Conservation (phyloP, 2,888 invertebrate species). For the Malthinus seriepunctatus region DNA sequence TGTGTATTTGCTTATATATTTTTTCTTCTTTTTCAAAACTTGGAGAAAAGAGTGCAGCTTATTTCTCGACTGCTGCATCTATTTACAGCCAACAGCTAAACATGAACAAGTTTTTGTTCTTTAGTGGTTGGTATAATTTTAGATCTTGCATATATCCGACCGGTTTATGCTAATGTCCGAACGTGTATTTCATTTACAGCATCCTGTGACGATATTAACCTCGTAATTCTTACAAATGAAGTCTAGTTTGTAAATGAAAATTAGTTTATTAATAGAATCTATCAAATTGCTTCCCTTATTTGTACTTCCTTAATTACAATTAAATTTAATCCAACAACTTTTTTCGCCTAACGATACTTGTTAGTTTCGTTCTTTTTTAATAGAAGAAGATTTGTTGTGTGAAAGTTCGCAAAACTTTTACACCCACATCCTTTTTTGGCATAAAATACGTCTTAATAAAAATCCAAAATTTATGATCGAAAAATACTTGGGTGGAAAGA, state of each 20-base stretch:
- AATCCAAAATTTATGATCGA: too few species aligned
- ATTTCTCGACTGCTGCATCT: conserved; percentile 36
- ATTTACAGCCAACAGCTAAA: conserved; percentile 49
- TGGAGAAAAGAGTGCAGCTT: conserved; percentile 21
- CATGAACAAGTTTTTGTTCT: conserved; percentile 50
- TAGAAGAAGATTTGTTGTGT: too few species aligned
- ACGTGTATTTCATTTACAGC: conserved; percentile 49
- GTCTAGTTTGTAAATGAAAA: conserved; percentile 8
- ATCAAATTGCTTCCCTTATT: conserved; percentile 7
- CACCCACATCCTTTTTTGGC: too few species aligned
- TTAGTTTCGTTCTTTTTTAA: too few species aligned
- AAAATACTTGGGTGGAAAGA: too few species aligned
- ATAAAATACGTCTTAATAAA: too few species aligned
- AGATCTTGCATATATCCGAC: conserved; percentile 48
- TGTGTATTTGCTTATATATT: neutral
- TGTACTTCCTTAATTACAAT: neutral
- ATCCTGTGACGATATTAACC: conserved; percentile 36
- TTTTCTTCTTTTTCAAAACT: neutral
- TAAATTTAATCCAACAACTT: neutral
- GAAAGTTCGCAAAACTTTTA: too few species aligned
- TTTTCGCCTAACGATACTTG: too few species aligned
- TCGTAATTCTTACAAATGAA: conserved; percentile 20
- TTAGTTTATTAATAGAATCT: conserved; percentile 11
- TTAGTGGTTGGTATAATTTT: conserved; percentile 47
- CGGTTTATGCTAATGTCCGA: conserved; percentile 51